Conservation (phyloP, 2,113 vertebrate genomes). For the Austrofundulus limnaeus region DNA sequence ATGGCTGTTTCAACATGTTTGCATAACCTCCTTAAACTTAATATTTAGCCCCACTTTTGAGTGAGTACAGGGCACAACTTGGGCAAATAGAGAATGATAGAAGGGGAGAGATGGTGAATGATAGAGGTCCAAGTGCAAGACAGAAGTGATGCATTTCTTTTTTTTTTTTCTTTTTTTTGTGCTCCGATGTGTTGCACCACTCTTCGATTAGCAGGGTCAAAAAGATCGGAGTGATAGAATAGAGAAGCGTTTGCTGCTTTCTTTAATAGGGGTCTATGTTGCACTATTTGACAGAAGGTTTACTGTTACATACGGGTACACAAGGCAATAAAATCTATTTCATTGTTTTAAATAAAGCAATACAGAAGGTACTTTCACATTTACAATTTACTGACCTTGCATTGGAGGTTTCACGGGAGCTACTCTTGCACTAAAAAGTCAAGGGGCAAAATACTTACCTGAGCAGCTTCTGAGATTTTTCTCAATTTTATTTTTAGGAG, state of each 20-base stretch:
- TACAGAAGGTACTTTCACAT: slow-evolving; percentile 32
- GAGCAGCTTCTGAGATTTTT: not conserved
- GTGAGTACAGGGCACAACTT: slow-evolving; percentile 61
- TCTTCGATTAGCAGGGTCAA: slow-evolving; percentile 52
- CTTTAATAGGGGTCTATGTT: slow-evolving; percentile 38
- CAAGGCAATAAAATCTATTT: slow-evolving; percentile 16
- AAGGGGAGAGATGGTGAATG: slow-evolving; percentile 39
- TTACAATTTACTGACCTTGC: slow-evolving; percentile 23
- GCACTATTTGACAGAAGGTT: slow-evolving; percentile 34
- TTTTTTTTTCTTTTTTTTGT: too few species aligned
- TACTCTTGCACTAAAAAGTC: not conserved
- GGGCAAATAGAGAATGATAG: slow-evolving; percentile 60
- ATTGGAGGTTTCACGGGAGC: not conserved
- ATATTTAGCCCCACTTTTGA: slow-evolving; percentile 74
- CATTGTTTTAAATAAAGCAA: slow-evolving; percentile 31
- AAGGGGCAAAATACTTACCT: not conserved
- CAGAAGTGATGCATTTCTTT: slow-evolving; percentile 56
- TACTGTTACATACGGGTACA: slow-evolving; percentile 22
- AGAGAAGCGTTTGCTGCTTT: slow-evolving; percentile 32
- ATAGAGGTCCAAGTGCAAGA: slow-evolving; percentile 50
- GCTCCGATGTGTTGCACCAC: slow-evolving; percentile 26
- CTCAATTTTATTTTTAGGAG: not conserved
- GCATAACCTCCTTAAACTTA: slow-evolving; percentile 80
- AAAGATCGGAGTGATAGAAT: slow-evolving; percentile 32
- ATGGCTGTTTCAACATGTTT: slow-evolving; percentile 80